Evolutionary conservation across 2,888 invertebrate genomes (phyloP).

Genomic region (Cryptophagus acutangulus): DNA sequence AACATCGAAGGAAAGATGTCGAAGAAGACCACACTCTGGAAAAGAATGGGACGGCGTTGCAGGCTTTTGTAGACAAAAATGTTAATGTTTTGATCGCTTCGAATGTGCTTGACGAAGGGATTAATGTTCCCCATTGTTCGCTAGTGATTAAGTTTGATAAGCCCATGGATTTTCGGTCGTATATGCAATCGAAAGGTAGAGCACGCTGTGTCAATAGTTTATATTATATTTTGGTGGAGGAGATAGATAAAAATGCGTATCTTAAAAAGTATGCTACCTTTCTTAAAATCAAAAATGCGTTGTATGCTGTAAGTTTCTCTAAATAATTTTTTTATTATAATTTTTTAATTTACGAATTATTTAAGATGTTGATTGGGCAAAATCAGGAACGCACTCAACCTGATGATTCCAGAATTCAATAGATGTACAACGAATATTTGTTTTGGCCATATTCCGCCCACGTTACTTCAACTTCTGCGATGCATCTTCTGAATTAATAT

Average conservation of each 20-base stretch:
- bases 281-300: no score
- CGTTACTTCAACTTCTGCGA: no score
- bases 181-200: constrained; percentile 87
- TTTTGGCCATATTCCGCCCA: no score
- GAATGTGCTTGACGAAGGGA: constrained; percentile 84
- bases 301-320: no score
- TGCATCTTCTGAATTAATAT: no score
- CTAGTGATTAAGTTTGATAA: constrained; percentile 71
- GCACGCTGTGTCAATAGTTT: constrained; percentile 64
- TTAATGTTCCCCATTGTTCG: constrained; percentile 80
- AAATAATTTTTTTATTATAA: no score
- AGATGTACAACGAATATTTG: no score
- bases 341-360: no score
- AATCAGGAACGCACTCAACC: no score
- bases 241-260: constrained; percentile 36
- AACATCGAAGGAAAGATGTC: no score
- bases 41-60: constrained; percentile 52
- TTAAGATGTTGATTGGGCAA: no score
- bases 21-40: constrained; percentile 53
- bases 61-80: constrained; percentile 55
- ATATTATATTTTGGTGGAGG: constrained; percentile 55
- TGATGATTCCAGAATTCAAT: no score
- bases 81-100: constrained; percentile 68
- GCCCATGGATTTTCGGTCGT: constrained; percentile 68
- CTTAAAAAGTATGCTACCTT: constrained; percentile 45